phyloP scores from a whole-genome alignment of 2,888 invertebrate genomes.

The Globia sparganii region DNA sequence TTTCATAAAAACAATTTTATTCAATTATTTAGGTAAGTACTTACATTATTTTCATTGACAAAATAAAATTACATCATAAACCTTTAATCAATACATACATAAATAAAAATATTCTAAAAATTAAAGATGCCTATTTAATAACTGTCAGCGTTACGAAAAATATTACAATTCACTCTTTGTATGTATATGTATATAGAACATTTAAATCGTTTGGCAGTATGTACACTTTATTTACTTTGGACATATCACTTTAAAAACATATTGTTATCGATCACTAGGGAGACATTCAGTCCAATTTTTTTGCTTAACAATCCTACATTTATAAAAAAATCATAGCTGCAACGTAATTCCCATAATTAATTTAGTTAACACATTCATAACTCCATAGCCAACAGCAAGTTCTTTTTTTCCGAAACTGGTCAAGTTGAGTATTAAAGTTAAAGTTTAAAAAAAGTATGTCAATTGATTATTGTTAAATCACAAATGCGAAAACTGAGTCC shows the following conservation, averaged over 20 bases:
- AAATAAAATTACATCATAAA: constrained; percentile 65
- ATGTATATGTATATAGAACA: constrained; percentile 67
- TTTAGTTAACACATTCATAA: constrained; percentile 10
- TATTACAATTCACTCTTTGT: constrained; percentile 68
- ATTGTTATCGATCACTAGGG: constrained; percentile 66
- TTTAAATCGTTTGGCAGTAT: constrained; percentile 69
- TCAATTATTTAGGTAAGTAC: constrained; percentile 61
- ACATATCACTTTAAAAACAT: constrained; percentile 66
- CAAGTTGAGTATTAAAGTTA: constrained; percentile 2
- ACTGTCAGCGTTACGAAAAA: constrained; percentile 67
- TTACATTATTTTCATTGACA: constrained; percentile 61
- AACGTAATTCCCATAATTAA: constrained; percentile 24
- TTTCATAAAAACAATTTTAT: constrained; percentile 67
- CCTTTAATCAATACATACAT: constrained; percentile 63
- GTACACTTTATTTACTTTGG: constrained; percentile 66
- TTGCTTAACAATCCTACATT: constrained; percentile 60
- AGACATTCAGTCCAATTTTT: constrained; percentile 68
- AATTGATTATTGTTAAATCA: constrained; percentile 27
- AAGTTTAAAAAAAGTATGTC: constrained; percentile 6
- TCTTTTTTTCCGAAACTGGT: constrained; percentile 11
- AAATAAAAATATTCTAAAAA: constrained; percentile 67
- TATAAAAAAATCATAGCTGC: constrained; percentile 41
- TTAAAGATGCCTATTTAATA: constrained; percentile 58
- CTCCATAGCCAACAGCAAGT: constrained; percentile 10
- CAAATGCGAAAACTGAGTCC: constrained; percentile 28